Conservation (phyloP, 37 sponge, comb jelly and placozoan genomes). For the Bolinopsis microptera region DNA sequence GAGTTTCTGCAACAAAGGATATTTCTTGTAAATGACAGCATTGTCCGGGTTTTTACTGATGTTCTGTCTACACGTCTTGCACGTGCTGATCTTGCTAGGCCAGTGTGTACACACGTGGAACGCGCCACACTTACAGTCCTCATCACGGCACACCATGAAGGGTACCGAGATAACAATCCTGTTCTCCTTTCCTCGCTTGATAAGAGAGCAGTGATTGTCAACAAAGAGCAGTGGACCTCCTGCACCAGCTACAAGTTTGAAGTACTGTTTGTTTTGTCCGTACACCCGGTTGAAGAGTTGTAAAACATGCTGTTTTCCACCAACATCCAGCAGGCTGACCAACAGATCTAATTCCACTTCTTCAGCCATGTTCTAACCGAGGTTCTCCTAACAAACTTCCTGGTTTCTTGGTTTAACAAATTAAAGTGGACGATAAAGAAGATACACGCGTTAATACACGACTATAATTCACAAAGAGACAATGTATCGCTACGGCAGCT, state of each 20-base stretch:
- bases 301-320: neutral
- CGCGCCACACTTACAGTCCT: conserved; percentile 24
- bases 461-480: neutral
- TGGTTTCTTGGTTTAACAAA: no score
- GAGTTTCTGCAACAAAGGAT: conserved; percentile 8
- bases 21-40: conserved; percentile 34
- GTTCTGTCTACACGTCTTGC: neutral
- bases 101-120: conserved; percentile 64
- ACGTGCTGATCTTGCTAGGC: neutral
- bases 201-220: neutral
- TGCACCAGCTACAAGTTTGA: conserved; percentile 5
- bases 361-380: neutral
- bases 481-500: neutral
- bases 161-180: neutral
- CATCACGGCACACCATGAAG: conserved; percentile 54
- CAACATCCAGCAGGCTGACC: neutral
- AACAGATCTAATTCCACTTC: conserved; percentile 27
- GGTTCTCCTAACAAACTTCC: no score
- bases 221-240: conserved; percentile 13
- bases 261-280: conserved; percentile 4
- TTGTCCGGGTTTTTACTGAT: conserved; percentile 33
- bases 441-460: neutral
- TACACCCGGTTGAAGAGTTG: conserved; percentile 38
- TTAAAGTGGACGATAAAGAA: no score
- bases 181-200: neutral